These are phyloP conservation scores for Bombyx huttoni DNA, from an alignment of 2,888 invertebrate genomes.

Conservation along the genomic window DNA sequence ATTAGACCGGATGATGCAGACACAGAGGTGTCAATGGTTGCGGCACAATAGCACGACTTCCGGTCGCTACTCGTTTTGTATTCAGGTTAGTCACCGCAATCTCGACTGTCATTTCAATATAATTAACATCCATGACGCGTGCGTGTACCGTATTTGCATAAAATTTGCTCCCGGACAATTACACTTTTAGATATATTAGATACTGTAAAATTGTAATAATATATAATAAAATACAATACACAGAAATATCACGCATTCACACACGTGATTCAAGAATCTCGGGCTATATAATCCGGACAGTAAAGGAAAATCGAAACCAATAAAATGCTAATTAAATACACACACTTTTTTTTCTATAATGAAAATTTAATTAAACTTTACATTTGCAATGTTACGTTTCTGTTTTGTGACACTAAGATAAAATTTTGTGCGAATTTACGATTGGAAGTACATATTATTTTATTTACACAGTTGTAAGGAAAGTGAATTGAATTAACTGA, in stretches of 20 bases:
- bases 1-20: constrained; percentile 58
- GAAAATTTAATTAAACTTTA: too few species aligned
- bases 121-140: constrained; percentile 53
- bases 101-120: constrained; percentile 59
- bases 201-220: too few species aligned
- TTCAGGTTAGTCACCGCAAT: constrained; percentile 70
- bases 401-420: neutral
- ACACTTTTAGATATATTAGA: constrained; percentile 3
- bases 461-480: neutral
- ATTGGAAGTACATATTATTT: neutral
- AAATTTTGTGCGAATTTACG: neutral
- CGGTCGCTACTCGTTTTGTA: constrained; percentile 59
- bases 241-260: too few species aligned
- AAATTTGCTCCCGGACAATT: constrained; percentile 17
- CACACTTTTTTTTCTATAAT: too few species aligned
- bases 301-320: too few species aligned
- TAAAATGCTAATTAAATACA: too few species aligned
- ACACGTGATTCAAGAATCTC: too few species aligned
- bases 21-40: constrained; percentile 69
- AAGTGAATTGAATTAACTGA: neutral
- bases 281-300: too few species aligned
- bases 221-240: too few species aligned
- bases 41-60: constrained; percentile 64
- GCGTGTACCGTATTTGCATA: constrained; percentile 38
- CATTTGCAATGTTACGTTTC: too few species aligned